phyloP scores from a whole-genome alignment of 1,140 invertebrate species.

The Cataglyphis hispanica region DNA sequence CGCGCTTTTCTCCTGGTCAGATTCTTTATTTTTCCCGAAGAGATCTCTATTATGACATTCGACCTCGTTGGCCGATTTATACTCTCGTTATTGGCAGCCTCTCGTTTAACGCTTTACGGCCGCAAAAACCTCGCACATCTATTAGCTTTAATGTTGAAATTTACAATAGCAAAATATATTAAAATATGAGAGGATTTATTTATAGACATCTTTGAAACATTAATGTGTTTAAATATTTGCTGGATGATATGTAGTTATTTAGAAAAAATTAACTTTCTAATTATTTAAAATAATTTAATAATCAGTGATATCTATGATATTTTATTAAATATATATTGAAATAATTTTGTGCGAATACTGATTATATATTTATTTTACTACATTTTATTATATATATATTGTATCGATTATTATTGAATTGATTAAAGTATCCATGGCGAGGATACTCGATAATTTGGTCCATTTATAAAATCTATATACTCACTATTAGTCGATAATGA shows the following conservation, averaged over 20 bases:
- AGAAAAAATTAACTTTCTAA: background rate
- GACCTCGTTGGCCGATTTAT: conserved; percentile 38
- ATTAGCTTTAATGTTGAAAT: background rate
- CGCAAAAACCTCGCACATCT: background rate
- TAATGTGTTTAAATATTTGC: background rate
- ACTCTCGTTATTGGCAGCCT: conserved; percentile 24
- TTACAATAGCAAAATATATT: background rate
- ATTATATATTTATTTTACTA: background rate
- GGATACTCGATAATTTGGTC: background rate
- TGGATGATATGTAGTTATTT: background rate
- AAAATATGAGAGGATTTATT: background rate
- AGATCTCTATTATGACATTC: conserved; percentile 37
- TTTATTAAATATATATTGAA: background rate
- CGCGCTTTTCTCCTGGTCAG: background rate
- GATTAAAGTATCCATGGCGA: background rate
- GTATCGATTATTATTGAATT: background rate
- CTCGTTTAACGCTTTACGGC: background rate
- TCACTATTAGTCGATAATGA: conserved; percentile 14
- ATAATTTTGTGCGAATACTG: background rate
- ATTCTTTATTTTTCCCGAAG: conserved; percentile 42
- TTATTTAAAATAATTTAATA: background rate
- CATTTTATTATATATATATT: background rate
- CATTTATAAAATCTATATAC: background rate
- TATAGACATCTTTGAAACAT: background rate
- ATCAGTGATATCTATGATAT: background rate